phyloP scores from a whole-genome alignment of 2,888 invertebrate genomes.

The Pheosia gnoma region DNA sequence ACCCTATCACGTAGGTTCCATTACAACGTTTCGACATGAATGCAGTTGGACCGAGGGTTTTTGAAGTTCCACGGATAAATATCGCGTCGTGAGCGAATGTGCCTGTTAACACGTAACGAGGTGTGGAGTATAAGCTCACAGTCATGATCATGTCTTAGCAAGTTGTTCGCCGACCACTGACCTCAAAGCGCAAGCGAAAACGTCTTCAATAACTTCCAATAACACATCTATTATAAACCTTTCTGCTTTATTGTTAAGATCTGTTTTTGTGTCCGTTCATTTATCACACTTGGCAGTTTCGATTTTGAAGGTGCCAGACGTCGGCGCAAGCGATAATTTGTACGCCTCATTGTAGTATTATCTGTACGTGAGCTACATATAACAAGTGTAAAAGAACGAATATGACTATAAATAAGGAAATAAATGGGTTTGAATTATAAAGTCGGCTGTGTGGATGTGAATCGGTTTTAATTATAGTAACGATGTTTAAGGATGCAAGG shows the following conservation, averaged over 20 bases:
- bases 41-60: slow-evolving; percentile 55
- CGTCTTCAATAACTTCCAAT: slow-evolving; percentile 39
- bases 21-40: slow-evolving; percentile 68
- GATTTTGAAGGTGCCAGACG: slow-evolving; percentile 57
- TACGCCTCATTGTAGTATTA: slow-evolving; percentile 81
- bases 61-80: slow-evolving; percentile 79
- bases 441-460: slow-evolving; percentile 49
- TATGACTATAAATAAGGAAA: slow-evolving; percentile 69
- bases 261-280: slow-evolving; percentile 23
- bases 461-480: slow-evolving; percentile 62
- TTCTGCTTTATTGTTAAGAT: slow-evolving; percentile 35
- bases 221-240: slow-evolving; percentile 36
- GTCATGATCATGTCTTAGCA: slow-evolving; percentile 82
- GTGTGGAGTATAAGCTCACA: slow-evolving; percentile 82
- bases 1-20: slow-evolving; percentile 65
- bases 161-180: slow-evolving; percentile 83
- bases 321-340: slow-evolving; percentile 81
- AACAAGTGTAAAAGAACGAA: slow-evolving; percentile 72
- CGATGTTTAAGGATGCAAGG: slow-evolving; percentile 36
- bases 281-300: slow-evolving; percentile 53
- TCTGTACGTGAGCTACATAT: slow-evolving; percentile 77
- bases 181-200: slow-evolving; percentile 61
- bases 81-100: slow-evolving; percentile 82
- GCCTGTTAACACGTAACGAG: slow-evolving; percentile 84
- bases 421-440: slow-evolving; percentile 68